Evolutionary conservation across 2,888 invertebrate species (phyloP).

Genomic region (Synanthedon myopaeformis): DNA sequence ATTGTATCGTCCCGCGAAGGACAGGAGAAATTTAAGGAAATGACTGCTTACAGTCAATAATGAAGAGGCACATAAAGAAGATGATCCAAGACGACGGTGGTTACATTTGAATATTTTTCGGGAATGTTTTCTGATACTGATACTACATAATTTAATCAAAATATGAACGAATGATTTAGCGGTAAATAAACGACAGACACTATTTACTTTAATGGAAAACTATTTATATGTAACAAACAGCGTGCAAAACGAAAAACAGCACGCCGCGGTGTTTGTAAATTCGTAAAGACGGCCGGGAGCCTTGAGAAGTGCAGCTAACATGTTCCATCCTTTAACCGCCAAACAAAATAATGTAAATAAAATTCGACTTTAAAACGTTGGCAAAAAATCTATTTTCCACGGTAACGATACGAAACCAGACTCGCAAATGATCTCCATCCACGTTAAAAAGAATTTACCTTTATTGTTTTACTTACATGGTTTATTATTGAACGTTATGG

Average conservation of each 20-base stretch:
- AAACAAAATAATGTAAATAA: neutral
- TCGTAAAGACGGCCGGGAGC: conserved; percentile 36
- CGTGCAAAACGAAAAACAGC: conserved; percentile 50
- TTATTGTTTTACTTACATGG: neutral
- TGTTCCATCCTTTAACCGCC: conserved; percentile 41
- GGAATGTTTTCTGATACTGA: too few relatives aligned
- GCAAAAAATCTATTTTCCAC: neutral
- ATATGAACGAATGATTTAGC: conserved; percentile 11
- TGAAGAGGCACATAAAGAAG: too few relatives aligned
- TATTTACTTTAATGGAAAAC: conserved; percentile 44
- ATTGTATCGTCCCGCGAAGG: too few relatives aligned
- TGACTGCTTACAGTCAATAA: too few relatives aligned
- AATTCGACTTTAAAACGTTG: neutral
- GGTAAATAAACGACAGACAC: conserved; percentile 20
- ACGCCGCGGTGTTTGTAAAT: conserved; percentile 54
- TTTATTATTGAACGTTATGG: conserved; percentile 1
- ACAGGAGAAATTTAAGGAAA: too few relatives aligned
- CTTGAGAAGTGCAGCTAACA: conserved; percentile 57
- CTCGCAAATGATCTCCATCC: neutral
- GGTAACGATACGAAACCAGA: neutral
- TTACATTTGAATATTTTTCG: too few relatives aligned
- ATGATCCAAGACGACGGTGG: too few relatives aligned
- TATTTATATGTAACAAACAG: conserved; percentile 47
- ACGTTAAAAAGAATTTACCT: neutral
- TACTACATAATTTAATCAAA: too few relatives aligned